phyloP scores from a whole-genome alignment of 2,888 invertebrate species.

The Drosophila atroscutellata region DNA sequence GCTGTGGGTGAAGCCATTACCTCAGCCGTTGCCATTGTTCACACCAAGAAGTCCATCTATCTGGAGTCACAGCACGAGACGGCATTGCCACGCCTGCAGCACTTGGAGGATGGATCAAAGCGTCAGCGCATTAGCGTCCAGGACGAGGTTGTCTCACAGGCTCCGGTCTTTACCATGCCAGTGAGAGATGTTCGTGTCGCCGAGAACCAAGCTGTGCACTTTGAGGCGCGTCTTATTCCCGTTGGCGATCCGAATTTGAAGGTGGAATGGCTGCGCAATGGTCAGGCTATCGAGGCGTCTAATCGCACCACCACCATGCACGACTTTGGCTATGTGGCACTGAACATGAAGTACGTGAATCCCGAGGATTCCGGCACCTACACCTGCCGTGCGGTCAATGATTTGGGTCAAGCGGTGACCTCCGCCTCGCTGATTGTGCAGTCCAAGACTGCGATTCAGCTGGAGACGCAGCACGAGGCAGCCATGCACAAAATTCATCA shows the following conservation, averaged over 20 bases:
- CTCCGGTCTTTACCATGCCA: constrained; percentile 96
- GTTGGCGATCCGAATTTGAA: constrained; percentile 96
- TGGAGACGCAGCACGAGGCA: constrained; percentile 95
- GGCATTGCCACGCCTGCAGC: constrained; percentile 91
- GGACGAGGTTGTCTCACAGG: constrained; percentile 93
- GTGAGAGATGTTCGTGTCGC: constrained; percentile 93
- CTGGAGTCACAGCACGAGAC: constrained; percentile 95
- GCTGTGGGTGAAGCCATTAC: constrained; percentile 96
- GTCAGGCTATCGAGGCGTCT: constrained; percentile 95
- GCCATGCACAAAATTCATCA: constrained; percentile 94
- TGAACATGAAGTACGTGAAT: constrained; percentile 97
- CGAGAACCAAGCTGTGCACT: constrained; percentile 96
- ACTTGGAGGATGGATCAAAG: constrained; percentile 92
- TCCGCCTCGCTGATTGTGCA: constrained; percentile 96
- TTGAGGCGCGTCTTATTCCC: constrained; percentile 96
- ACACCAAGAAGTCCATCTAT: constrained; percentile 94
- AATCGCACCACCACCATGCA: constrained; percentile 97
- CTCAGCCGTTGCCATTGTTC: constrained; percentile 93
- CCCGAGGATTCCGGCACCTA: constrained; percentile 99
- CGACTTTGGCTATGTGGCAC: constrained; percentile 98
- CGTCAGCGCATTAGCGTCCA: constrained; percentile 90
- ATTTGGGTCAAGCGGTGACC: constrained; percentile 97
- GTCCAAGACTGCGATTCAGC: constrained; percentile 94
- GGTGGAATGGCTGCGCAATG: constrained; percentile 97
- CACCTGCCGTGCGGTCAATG: constrained; percentile 96